phyloP scores from a whole-genome alignment of 2,797 vertebrate species.

The Zenarchopterus dispar region DNA sequence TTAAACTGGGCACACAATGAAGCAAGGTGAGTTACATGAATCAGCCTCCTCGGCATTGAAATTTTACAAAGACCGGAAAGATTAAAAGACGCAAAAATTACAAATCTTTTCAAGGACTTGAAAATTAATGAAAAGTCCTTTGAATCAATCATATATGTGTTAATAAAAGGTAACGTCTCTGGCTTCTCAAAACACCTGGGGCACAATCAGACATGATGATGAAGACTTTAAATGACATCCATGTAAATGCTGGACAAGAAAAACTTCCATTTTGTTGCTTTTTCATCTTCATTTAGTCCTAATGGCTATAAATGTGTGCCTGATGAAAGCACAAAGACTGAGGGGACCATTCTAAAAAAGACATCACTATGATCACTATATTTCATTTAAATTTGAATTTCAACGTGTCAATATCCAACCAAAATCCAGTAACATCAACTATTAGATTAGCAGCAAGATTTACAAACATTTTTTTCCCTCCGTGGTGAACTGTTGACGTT shows the following conservation, averaged over 20 bases:
- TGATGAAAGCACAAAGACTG: no score
- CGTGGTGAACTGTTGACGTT: no score
- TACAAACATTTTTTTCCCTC: no score
- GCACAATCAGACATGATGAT: not conserved
- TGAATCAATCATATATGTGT: not conserved
- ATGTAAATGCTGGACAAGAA: not conserved
- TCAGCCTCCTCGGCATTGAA: not conserved
- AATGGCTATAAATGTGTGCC: no score
- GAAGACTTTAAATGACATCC: not conserved
- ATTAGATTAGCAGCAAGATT: no score
- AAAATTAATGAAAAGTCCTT: slow-evolving; percentile 2
- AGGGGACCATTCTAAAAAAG: no score
- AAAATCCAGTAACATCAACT: no score
- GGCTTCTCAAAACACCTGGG: slow-evolving; percentile 5
- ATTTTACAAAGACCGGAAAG: not conserved
- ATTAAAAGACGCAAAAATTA: slow-evolving; percentile 6
- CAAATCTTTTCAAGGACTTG: slow-evolving; percentile 11
- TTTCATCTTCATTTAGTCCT: no score
- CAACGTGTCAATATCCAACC: no score
- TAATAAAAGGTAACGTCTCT: not conserved
- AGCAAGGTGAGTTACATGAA: slow-evolving; percentile 8
- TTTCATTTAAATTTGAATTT: no score
- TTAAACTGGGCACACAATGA: not conserved
- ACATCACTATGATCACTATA: no score
- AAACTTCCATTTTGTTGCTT: no score